These are phyloP conservation scores for Ephydatia muelleri DNA, from an alignment of 37 sponge, comb jelly and placozoan species.

Conservation along the genomic window DNA sequence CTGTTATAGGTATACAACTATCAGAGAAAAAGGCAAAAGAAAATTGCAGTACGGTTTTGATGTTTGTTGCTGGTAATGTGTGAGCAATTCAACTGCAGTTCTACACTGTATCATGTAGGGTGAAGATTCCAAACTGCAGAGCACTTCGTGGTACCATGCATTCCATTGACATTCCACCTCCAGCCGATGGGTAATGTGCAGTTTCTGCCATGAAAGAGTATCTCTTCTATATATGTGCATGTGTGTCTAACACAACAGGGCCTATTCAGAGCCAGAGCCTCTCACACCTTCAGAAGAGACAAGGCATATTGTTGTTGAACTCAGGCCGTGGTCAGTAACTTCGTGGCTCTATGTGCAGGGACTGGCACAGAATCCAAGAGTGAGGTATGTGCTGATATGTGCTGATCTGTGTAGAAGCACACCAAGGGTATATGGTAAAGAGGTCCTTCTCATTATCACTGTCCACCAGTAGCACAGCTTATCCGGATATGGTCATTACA, in stretches of 20 bases:
- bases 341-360: conserved; percentile 33
- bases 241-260: background rate
- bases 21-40: conserved; percentile 18
- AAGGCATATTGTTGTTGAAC: conserved; percentile 8
- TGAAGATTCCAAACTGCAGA: conserved; percentile 19
- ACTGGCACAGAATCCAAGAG: conserved; percentile 28
- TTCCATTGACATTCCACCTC: background rate
- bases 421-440: no score
- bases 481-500: no score
- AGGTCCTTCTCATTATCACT: no score
- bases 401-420: background rate
- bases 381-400: conserved; percentile 24
- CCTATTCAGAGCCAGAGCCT: background rate
- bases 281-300: background rate
- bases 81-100: background rate
- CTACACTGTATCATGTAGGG: background rate
- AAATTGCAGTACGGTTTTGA: conserved; percentile 12
- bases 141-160: conserved; percentile 7
- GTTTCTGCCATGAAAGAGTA: background rate
- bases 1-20: conserved; percentile 17
- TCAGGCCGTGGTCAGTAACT: conserved; percentile 3
- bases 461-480: no score
- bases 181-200: background rate
- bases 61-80: no score
- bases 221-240: background rate